These are phyloP conservation scores for Motacilla tschutschensis DNA, from an alignment of 2,113 vertebrate genomes.

Conservation along the genomic window DNA sequence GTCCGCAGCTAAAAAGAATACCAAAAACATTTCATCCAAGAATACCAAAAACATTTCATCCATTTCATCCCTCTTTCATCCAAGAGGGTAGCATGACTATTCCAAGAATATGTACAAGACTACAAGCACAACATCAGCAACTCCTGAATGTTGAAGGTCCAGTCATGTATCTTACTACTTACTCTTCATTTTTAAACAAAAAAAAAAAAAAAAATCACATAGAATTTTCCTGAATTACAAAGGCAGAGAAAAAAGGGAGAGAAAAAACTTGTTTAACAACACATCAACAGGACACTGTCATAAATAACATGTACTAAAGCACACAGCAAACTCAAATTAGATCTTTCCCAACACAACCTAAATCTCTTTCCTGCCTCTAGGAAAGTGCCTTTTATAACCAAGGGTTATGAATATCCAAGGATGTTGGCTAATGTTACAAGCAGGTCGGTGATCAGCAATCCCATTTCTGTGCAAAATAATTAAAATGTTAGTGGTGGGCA, in stretches of 20 bases:
- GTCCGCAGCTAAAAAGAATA: background rate
- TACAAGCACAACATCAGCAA: background rate
- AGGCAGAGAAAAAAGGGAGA: background rate
- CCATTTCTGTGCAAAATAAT: background rate
- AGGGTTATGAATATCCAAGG: background rate
- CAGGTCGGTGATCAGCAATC: background rate
- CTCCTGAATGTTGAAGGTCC: background rate
- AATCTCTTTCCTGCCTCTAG: background rate
- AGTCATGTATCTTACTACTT: background rate
- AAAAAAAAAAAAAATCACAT: fast-evolving
- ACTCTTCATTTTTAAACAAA: background rate
- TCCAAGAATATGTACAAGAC: background rate
- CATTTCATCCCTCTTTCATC: no score
- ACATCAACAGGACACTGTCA: background rate
- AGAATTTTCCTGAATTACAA: background rate
- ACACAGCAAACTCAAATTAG: background rate
- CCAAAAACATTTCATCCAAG: background rate
- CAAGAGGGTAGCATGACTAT: background rate
- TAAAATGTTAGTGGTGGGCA: background rate
- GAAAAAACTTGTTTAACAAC: background rate
- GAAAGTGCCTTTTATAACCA: background rate
- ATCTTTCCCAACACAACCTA: background rate
- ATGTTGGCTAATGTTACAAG: background rate
- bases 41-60: background rate
- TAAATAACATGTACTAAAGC: background rate